Conservation (phyloP, 1,140 invertebrate species). For the Calephelis virginiensis region DNA sequence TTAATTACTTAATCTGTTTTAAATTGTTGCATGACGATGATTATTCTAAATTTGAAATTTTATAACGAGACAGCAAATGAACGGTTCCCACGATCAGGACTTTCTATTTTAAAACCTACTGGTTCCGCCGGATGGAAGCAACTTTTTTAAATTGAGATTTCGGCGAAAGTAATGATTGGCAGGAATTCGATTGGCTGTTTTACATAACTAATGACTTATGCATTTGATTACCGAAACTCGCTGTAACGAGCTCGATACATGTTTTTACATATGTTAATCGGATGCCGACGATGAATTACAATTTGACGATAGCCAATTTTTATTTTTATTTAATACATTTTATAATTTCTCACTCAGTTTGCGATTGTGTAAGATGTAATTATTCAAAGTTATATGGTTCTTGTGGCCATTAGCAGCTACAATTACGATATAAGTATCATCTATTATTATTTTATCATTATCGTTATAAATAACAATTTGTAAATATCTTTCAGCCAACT, state of each 20-base stretch:
- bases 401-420: no score
- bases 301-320: background rate
- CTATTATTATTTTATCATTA: no score
- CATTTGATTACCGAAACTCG: conserved; percentile 12
- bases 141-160: conserved; percentile 45
- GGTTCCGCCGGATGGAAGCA: conserved; percentile 32
- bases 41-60: conserved; percentile 1
- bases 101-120: conserved; percentile 57
- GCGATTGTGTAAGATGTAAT: background rate
- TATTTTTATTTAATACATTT: background rate
- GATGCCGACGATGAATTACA: background rate
- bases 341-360: background rate
- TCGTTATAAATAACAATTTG: no score
- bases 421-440: no score
- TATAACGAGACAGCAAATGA: conserved; percentile 29
- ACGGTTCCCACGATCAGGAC: conserved; percentile 35
- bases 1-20: background rate
- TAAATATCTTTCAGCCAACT: no score
- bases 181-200: conserved; percentile 36
- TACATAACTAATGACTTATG: conserved; percentile 31
- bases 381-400: no score
- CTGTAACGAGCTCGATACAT: background rate
- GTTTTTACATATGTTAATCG: conserved; percentile 6
- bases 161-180: conserved; percentile 42
- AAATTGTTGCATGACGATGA: no score